Evolutionary conservation across 2,888 invertebrate genomes (phyloP).

Genomic region (Opisthograptis luteolata): DNA sequence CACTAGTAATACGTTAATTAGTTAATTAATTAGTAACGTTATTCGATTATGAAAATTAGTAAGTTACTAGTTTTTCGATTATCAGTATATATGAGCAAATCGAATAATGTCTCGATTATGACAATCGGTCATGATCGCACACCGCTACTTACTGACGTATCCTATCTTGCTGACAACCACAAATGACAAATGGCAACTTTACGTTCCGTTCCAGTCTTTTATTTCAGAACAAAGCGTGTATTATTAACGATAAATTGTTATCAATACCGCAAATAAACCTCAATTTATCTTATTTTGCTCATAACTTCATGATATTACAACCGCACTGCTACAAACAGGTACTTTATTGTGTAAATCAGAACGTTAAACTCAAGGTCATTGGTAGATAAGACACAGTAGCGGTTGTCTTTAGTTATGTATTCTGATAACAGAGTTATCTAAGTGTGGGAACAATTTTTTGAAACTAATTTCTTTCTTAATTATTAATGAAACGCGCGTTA

Average conservation of each 20-base stretch:
- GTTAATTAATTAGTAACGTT: too few species aligned
- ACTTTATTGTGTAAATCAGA: neutral
- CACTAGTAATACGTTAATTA: too few species aligned
- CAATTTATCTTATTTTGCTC: neutral
- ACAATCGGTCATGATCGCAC: too few species aligned
- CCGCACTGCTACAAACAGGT: neutral
- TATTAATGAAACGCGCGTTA: too few species aligned
- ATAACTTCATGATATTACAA: neutral
- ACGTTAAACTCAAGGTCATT: slow-evolving; percentile 15
- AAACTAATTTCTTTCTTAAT: too few species aligned
- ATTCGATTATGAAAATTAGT: too few species aligned
- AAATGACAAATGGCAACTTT: slow-evolving; percentile 1
- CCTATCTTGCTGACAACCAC: slow-evolving; percentile 5
- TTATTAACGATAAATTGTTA: slow-evolving; percentile 1
- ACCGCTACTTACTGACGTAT: slow-evolving; percentile 5
- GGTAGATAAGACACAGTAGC: slow-evolving; percentile 7
- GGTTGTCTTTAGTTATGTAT: slow-evolving; percentile 6
- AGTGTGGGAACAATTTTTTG: slow-evolving; percentile 6
- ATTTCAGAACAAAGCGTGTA: neutral
- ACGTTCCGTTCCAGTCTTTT: slow-evolving; percentile 19
- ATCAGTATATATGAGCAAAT: too few species aligned
- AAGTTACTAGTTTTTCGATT: too few species aligned
- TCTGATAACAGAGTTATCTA: slow-evolving; percentile 13
- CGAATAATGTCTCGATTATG: too few species aligned
- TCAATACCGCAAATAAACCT: slow-evolving; percentile 19